These are phyloP conservation scores for Thunnus thynnus DNA, from an alignment of 2,113 vertebrate genomes.

Conservation along the genomic window DNA sequence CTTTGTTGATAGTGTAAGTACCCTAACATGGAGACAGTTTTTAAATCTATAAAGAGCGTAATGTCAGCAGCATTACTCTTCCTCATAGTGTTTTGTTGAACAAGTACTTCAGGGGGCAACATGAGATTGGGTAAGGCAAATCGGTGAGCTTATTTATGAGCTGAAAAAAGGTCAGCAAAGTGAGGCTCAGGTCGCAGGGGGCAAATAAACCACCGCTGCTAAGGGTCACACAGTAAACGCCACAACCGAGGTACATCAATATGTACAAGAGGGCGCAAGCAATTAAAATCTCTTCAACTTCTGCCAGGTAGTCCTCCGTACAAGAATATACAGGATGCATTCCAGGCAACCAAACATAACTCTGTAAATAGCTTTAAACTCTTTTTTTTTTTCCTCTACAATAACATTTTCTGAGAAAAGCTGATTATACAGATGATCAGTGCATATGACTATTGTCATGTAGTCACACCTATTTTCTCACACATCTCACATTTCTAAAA, in stretches of 20 bases:
- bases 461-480: slow-evolving; percentile 57
- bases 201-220: slow-evolving; percentile 66
- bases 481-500: slow-evolving; percentile 60
- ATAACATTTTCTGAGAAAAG: slow-evolving; percentile 62
- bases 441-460: slow-evolving; percentile 74
- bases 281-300: slow-evolving; percentile 69
- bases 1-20: slow-evolving; percentile 74
- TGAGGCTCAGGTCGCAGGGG: slow-evolving; percentile 70
- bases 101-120: slow-evolving; percentile 71
- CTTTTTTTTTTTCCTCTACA: slow-evolving; percentile 44
- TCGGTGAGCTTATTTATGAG: slow-evolving; percentile 85
- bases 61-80: slow-evolving; percentile 54
- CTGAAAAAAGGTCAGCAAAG: slow-evolving; percentile 73
- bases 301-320: slow-evolving; percentile 64
- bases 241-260: slow-evolving; percentile 73
- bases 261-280: slow-evolving; percentile 74
- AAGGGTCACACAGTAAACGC: slow-evolving; percentile 75
- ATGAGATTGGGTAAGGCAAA: slow-evolving; percentile 85
- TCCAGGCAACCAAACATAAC: slow-evolving; percentile 75
- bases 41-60: slow-evolving; percentile 51
- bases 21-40: slow-evolving; percentile 63
- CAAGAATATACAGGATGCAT: slow-evolving; percentile 69
- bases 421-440: slow-evolving; percentile 76
- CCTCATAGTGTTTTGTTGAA: slow-evolving; percentile 68
- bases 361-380: slow-evolving; percentile 75